Percentiles rank a stretch among this genome's conserved stretches.
Conservation (phyloP, 2,113 vertebrate genomes). For the Arvicanthis niloticus region DNA sequence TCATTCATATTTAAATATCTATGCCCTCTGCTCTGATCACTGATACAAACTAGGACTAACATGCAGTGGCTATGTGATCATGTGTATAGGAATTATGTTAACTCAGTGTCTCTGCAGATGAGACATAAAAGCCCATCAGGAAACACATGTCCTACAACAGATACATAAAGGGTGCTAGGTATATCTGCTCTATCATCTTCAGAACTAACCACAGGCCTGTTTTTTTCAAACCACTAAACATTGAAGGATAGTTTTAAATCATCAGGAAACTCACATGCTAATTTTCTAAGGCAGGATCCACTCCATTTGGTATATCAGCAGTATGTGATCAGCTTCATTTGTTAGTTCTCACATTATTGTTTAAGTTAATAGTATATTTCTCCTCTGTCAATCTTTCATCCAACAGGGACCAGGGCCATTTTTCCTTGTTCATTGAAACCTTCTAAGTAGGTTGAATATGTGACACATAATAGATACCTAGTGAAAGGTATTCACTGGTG, state of each 20-base stretch:
- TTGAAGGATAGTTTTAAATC: not conserved
- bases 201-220: not conserved
- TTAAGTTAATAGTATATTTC: not conserved
- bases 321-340: not conserved
- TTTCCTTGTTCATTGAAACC: not conserved
- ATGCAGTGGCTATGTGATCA: not conserved
- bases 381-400: not conserved
- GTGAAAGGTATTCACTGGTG: constrained; percentile 23
- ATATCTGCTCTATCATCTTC: not conserved
- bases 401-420: not conserved
- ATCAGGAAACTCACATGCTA: not conserved
- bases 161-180: not conserved
- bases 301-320: not conserved
- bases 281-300: not conserved
- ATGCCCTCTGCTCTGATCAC: not conserved
- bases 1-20: not conserved
- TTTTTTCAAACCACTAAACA: not conserved
- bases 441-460: constrained; percentile 40
- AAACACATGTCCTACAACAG: not conserved
- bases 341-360: not conserved
- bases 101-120: not conserved
- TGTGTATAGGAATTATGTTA: not conserved
- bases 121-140: accelerated
- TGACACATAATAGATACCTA: not conserved
- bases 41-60: not conserved